Conservation (phyloP, 2,113 vertebrate species). For the Narcine bancroftii region DNA sequence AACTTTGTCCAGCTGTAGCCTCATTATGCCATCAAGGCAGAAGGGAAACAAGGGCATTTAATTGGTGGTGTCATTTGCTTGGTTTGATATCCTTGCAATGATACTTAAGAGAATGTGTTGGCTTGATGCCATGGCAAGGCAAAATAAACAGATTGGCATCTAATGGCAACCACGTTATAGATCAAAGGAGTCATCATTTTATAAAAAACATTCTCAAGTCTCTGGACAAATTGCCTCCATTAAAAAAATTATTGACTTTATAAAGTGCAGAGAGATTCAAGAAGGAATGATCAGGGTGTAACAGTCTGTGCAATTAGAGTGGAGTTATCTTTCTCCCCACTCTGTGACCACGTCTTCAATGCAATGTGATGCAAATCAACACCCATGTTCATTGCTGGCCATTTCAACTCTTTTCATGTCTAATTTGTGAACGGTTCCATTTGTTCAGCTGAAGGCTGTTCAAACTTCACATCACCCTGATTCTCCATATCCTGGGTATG, state of each 20-base stretch:
- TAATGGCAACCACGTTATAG: neutral
- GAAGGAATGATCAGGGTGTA: neutral
- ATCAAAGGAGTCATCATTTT: neutral
- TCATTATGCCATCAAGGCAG: neutral
- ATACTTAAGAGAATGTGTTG: neutral
- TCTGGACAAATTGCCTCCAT: neutral
- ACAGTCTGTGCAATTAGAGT: neutral
- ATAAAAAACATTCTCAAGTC: neutral
- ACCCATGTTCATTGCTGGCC: neutral
- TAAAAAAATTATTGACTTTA: neutral
- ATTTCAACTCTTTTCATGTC: neutral
- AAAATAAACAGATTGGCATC: neutral
- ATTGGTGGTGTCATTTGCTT: neutral
- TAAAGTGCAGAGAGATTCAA: neutral
- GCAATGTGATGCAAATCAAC: neutral
- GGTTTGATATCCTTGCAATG: neutral
- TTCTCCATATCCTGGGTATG: neutral
- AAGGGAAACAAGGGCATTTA: neutral
- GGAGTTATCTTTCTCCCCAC: neutral
- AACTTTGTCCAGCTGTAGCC: neutral
- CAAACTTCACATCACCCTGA: neutral
- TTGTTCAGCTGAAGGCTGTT: neutral
- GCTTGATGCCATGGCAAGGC: neutral
- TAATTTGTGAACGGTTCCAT: too few species aligned
- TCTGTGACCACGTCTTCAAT: neutral